Base-by-base conservation (phyloP, 2,113 vertebrate genomes). In the Blennius ocellaris region DNA sequence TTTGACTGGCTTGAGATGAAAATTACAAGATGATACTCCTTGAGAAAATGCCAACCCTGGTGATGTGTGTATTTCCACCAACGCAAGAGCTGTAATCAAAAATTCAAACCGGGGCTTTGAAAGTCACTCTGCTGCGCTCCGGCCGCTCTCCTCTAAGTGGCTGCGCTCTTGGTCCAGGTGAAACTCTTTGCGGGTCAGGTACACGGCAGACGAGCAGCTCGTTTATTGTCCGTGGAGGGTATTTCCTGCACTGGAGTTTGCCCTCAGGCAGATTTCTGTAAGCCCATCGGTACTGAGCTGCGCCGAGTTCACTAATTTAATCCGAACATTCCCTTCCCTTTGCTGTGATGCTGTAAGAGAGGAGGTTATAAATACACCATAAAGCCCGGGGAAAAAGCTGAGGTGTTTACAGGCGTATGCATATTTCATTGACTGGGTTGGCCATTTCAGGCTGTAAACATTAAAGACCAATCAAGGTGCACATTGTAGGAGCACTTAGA, bases 371-470 rank as follows among this genome's bases (percentile, higher is more conserved):
- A 91, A 90, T 92, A 90, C 66, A 77, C 63, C 48, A 16, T 67
- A 61, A 85, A 86, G 83, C 69, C 36, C 11, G 30, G 74, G 65
- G 36, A 84, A 79, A 74, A 69, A 65, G 77, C 57, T 43, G 76
- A 87, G 86, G 87, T 90, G 82, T 90, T 86, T 87, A 80, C 68
- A 87, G 61, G 44, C 76, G 73, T 85, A 87, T 89, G 73, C 81
- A 91, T 92, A 89, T 92, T 92, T 92, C 80, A 89, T 87, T 30
- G 69, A 51, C 36, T 69, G 50, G 44, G 69, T 78, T 69, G 64
- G 52, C 54, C 81, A 84, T 87, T 80, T 72, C 58, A 58, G 69
- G 68, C 77, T 59, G 45, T 76, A 84, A 84, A 87, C 77, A 84
- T 75, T 77, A 73, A 66, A 55, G 52, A 15, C 66, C 77, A 82